Percentiles rank a stretch among this genome's conserved stretches.
Conservation (phyloP, 2,113 vertebrate species). For the Gymnogyps californianus region DNA sequence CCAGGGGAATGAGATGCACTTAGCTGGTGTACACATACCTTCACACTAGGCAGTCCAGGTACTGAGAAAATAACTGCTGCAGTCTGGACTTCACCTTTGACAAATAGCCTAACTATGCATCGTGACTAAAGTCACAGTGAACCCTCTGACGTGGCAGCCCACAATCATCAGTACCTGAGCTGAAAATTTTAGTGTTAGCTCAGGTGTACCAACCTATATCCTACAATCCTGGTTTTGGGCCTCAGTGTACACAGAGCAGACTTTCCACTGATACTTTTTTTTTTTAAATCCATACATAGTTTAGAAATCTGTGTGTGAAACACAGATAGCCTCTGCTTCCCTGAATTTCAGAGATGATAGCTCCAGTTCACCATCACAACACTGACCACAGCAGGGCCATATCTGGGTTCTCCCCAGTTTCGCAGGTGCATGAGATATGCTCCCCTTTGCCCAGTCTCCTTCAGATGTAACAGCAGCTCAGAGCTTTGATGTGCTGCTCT, state of each 20-base stretch:
- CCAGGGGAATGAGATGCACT: neutral
- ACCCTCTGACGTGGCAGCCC: neutral
- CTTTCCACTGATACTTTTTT: neutral
- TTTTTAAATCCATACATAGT: neutral
- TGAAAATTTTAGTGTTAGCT: neutral
- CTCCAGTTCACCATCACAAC: neutral
- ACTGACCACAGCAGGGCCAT: neutral
- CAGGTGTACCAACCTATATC: neutral
- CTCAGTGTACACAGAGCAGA: neutral
- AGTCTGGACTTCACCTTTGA: neutral
- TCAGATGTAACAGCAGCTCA: neutral
- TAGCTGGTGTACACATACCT: neutral
- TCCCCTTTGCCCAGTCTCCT: neutral
- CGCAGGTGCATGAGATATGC: fast-evolving
- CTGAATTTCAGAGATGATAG: neutral
- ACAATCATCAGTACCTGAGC: neutral
- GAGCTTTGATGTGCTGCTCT: neutral
- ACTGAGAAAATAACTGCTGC: neutral
- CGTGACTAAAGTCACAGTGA: neutral
- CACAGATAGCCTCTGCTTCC: neutral
- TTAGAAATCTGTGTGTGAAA: neutral
- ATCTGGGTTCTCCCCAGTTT: neutral
- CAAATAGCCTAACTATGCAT: neutral
- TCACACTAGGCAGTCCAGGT: neutral
- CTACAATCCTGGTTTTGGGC: neutral